These are phyloP conservation scores for Phengaris arion DNA, from an alignment of 2,888 invertebrate genomes.

Conservation along the genomic window DNA sequence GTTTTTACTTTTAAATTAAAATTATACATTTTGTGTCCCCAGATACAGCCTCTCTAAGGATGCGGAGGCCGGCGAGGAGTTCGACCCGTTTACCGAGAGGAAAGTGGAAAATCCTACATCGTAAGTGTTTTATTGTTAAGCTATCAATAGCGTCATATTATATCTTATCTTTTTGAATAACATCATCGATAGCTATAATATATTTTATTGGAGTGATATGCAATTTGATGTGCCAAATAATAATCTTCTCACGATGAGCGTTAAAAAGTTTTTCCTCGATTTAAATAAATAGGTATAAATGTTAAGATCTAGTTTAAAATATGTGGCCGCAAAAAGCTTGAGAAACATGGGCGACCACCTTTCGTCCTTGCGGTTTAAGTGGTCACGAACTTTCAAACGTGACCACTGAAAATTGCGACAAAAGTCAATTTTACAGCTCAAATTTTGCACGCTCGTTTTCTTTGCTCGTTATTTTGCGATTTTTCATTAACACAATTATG, in stretches of 20 bases:
- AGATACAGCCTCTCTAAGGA: slow-evolving; percentile 84
- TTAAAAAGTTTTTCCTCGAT: no score
- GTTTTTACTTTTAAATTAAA: neutral
- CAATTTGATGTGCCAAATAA: no score
- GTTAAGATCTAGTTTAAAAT: neutral
- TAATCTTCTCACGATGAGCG: no score
- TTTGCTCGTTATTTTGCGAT: neutral
- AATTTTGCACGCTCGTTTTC: neutral
- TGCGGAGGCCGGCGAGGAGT: slow-evolving; percentile 80
- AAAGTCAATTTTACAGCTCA: neutral
- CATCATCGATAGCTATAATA: neutral
- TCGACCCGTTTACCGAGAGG: slow-evolving; percentile 87
- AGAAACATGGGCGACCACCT: neutral
- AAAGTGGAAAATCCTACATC: slow-evolving; percentile 87
- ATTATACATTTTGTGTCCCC: slow-evolving; percentile 40
- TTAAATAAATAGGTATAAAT: no score
- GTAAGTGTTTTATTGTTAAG: slow-evolving; percentile 78
- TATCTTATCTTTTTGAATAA: neutral
- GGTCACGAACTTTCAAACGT: neutral
- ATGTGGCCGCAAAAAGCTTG: slow-evolving; percentile 5
- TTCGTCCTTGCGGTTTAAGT: neutral
- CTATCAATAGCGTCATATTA: neutral
- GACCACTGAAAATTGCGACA: slow-evolving; percentile 1
- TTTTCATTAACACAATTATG: neutral
- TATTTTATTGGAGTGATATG: no score